Evolutionary conservation across 1,140 invertebrate genomes (phyloP), one percentile per base, ranked within the genome.

Genomic region (Latrodectus geometricus): DNA sequence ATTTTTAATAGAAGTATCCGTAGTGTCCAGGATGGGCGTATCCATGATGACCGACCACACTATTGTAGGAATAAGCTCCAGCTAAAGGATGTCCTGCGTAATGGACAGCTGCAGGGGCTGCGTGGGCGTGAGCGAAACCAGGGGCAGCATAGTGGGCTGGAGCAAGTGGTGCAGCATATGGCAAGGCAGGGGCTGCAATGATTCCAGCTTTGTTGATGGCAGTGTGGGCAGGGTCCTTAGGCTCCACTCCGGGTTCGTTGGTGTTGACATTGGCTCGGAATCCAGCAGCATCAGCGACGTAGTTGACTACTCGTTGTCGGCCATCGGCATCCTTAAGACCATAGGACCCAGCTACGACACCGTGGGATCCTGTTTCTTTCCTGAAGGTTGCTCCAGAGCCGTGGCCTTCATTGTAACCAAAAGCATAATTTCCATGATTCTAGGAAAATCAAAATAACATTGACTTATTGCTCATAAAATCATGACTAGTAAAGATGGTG

Each of bases 331-430:
- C 89, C 17, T 61, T 54, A 0, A 90, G 86, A 66, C 88, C 88
- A 77, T 90, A 90, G 11, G 89, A 89, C 15, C 89, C 89, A 80
- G 86, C 75, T 11, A 86, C 79, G n/a, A 85, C 87, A 20, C 89
- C 88, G 9, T 50, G 66, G 49, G 75, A 80, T 50, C 88, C 88
- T 15, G 80, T 70, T 81, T 90, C 89, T 11, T 86, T 88, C n/a
- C 89, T 74, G 89, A 90, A 90, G 17, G 89, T 88, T 17, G 89
- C 88, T 50, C 89, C 89, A 66, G 88, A 86, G 5, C 87, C 74
- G 56, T 90, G 89, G 9, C 89, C 89, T 72, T 90, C 89, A 80
- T 90, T 89, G 88, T 90, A 90, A 0, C 89, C 89, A 68, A 90
- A 88, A 35, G 69, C 68, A 17, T 88, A 88, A 70, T 82, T 88